Conservation (phyloP, 1,140 invertebrate species). For the Heliothis virescens region DNA sequence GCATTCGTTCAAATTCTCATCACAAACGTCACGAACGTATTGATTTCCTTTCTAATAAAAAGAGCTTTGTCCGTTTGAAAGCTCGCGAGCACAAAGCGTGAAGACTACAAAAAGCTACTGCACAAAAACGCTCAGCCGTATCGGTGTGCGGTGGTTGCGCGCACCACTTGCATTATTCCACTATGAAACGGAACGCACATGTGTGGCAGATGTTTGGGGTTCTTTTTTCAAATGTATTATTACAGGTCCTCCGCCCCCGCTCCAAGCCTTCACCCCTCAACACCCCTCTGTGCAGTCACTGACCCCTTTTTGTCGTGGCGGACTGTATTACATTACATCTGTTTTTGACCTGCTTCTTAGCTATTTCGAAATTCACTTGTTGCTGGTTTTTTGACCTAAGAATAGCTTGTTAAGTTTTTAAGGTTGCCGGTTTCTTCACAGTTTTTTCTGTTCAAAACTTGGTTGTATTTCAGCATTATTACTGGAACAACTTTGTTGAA, state of each 20-base stretch:
- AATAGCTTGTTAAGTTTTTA: constrained; percentile 42
- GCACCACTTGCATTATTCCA: constrained; percentile 81
- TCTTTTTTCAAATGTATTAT: constrained; percentile 83
- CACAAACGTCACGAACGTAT: constrained; percentile 67
- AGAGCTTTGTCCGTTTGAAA: constrained; percentile 77
- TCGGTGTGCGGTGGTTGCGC: constrained; percentile 68
- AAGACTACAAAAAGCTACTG: constrained; percentile 79
- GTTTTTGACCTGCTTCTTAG: constrained; percentile 79
- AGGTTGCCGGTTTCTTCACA: constrained; percentile 6
- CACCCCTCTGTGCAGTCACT: constrained; percentile 80
- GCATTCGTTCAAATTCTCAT: constrained; percentile 42
- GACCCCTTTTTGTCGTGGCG: constrained; percentile 77
- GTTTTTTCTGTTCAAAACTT: constrained; percentile 23
- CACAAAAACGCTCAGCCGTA: constrained; percentile 72
- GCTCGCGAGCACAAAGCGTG: constrained; percentile 75
- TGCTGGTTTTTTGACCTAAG: constrained; percentile 43
- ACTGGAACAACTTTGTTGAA: constrained; percentile 14
- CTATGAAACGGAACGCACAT: constrained; percentile 79
- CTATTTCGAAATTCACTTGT: constrained; percentile 49
- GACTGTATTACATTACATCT: constrained; percentile 63
- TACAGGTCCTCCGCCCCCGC: constrained; percentile 68
- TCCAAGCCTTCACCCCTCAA: constrained; percentile 46
- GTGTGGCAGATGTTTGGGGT: constrained; percentile 83
- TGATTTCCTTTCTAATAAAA: constrained; percentile 77
- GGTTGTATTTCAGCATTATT: constrained; percentile 2